These are phyloP conservation scores for Catocala fraxini DNA, from an alignment of 2,888 invertebrate genomes.

Conservation along the genomic window DNA sequence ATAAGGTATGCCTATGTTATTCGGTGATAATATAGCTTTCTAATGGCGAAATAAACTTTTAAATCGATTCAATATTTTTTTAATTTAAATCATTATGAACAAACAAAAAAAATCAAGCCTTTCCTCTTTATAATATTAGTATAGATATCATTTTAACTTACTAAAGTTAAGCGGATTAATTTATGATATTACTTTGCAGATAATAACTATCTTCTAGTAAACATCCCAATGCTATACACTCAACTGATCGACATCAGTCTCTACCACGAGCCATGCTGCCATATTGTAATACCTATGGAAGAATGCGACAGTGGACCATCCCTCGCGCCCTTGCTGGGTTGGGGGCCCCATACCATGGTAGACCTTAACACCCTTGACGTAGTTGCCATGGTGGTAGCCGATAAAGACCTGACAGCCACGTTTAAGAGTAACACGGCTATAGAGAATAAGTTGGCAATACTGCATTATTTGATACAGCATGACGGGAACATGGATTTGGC, in stretches of 20 bases:
- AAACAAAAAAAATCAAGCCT: no score
- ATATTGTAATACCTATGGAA: slow-evolving; percentile 90
- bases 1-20: no score
- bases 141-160: no score
- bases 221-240: slow-evolving; percentile 94
- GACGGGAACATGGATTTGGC: slow-evolving; percentile 92
- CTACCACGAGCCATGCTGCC: slow-evolving; percentile 94
- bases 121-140: no score
- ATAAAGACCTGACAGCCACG: slow-evolving; percentile 90
- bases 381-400: slow-evolving; percentile 89
- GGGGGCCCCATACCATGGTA: slow-evolving; percentile 85
- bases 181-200: slow-evolving; percentile 76
- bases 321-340: slow-evolving; percentile 90
- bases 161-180: no score
- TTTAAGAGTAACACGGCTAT: slow-evolving; percentile 90
- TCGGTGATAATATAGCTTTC: no score
- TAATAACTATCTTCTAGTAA: slow-evolving; percentile 93
- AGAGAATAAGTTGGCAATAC: slow-evolving; percentile 92
- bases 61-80: no score
- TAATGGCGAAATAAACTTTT: no score
- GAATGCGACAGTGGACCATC: slow-evolving; percentile 87
- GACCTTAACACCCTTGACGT: slow-evolving; percentile 92
- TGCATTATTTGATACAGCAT: slow-evolving; percentile 94
- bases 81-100: no score
- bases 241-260: slow-evolving; percentile 95